Percentiles rank a stretch among this genome's conserved stretches.
These are phyloP conservation scores for Probaryconus sp. DNA, from an alignment of 1,140 invertebrate genomes.

Conservation along the genomic window DNA sequence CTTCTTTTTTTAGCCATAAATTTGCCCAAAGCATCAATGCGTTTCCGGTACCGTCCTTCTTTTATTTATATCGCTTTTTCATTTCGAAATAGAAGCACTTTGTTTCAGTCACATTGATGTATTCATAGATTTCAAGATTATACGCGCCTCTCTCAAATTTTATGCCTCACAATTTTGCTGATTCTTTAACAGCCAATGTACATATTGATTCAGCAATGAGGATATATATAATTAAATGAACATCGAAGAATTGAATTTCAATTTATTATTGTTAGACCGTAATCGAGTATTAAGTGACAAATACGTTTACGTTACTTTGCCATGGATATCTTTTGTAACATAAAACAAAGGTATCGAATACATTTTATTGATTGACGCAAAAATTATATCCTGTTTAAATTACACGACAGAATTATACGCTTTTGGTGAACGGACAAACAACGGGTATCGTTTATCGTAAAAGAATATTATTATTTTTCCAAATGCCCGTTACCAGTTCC, in stretches of 20 bases:
- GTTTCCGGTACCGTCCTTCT: constrained; percentile 58
- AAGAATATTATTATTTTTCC: too few species aligned
- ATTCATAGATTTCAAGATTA: constrained; percentile 41
- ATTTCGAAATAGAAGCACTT: constrained; percentile 43
- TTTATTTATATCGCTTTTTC: constrained; percentile 50
- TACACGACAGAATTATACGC: constrained; percentile 1
- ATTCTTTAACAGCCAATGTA: too few species aligned
- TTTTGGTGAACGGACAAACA: not conserved
- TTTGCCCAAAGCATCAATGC: constrained; percentile 62
- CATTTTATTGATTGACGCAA: constrained; percentile 23
- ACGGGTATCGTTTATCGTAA: too few species aligned
- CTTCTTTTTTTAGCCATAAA: constrained; percentile 62
- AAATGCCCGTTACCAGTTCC: too few species aligned
- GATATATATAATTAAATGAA: too few species aligned
- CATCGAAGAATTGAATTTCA: too few species aligned
- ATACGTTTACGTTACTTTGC: not conserved
- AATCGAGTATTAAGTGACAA: not conserved
- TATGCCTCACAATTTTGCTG: constrained; percentile 11
- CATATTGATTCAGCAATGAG: too few species aligned
- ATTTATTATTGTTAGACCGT: too few species aligned
- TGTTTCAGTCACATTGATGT: constrained; percentile 41
- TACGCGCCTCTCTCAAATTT: too few species aligned
- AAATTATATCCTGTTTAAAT: constrained; percentile 8
- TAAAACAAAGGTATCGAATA: constrained; percentile 17
- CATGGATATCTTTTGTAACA: constrained; percentile 21